Conservation (phyloP, 2,888 invertebrate species). For the Callyntrura sp. region DNA sequence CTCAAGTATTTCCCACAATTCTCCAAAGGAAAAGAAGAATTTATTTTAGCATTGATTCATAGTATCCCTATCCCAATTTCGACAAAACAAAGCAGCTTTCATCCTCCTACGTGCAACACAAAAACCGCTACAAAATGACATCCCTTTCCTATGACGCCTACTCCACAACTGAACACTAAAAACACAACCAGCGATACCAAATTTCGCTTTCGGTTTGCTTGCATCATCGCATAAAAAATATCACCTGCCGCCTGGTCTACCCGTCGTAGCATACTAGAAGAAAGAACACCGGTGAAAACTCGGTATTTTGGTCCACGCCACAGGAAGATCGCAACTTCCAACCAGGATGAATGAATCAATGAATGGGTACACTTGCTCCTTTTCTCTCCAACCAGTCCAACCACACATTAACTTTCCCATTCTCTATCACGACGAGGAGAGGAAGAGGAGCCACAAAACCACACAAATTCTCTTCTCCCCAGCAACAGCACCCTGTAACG, state of each 20-base stretch:
- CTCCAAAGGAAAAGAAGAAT: background rate
- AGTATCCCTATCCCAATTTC: background rate
- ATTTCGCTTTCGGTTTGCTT: background rate
- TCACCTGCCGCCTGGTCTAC: background rate
- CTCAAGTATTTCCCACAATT: background rate
- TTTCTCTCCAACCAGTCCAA: background rate
- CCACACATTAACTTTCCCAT: background rate
- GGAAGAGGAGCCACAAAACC: background rate
- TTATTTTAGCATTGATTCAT: no score
- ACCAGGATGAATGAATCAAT: background rate
- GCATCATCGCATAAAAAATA: background rate
- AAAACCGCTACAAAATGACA: background rate
- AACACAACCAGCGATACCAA: background rate
- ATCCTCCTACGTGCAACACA: background rate
- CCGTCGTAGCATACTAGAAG: background rate
- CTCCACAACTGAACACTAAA: constrained; percentile 5
- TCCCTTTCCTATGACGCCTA: constrained; percentile 53
- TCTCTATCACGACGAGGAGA: background rate
- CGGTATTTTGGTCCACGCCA: constrained; percentile 2
- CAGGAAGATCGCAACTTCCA: background rate
- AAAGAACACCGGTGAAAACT: constrained; percentile 5
- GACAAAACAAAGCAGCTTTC: background rate
- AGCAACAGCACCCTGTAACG: background rate
- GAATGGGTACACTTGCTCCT: background rate
- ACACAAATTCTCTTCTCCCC: no score